These are phyloP conservation scores for Gymnogyps californianus DNA, from an alignment of 2,113 vertebrate genomes.

Conservation along the genomic window DNA sequence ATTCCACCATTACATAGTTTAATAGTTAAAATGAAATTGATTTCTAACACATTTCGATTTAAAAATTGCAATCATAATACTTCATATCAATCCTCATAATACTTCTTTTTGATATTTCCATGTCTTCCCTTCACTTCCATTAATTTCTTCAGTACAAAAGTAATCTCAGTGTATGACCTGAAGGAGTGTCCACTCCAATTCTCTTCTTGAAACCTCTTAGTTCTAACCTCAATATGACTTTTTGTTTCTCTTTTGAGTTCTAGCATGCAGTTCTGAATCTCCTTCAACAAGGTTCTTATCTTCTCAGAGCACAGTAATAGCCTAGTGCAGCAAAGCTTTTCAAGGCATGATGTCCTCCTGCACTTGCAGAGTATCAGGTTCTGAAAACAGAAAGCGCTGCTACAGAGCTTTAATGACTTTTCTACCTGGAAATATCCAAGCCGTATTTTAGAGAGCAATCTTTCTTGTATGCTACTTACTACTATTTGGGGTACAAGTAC, in stretches of 20 bases:
- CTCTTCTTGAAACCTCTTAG: background rate
- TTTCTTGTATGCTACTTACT: background rate
- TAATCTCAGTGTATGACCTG: background rate
- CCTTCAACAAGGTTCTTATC: background rate
- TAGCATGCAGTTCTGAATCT: background rate
- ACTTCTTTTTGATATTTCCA: background rate
- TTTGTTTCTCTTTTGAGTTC: background rate
- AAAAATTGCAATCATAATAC: background rate
- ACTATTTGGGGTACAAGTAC: background rate
- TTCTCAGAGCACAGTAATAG: background rate
- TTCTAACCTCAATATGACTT: background rate
- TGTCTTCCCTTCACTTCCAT: background rate
- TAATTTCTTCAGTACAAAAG: background rate
- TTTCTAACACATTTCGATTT: background rate
- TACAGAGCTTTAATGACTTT: background rate
- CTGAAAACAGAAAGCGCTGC: background rate
- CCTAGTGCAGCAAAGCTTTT: background rate
- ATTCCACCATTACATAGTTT: background rate
- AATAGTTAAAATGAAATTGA: background rate
- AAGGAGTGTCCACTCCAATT: background rate
- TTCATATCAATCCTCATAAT: background rate
- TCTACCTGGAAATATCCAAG: background rate
- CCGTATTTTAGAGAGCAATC: background rate
- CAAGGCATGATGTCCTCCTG: background rate
- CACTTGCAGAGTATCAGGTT: background rate